Conservation (phyloP, 2,888 invertebrate species). For the Lasius fuliginosus region DNA sequence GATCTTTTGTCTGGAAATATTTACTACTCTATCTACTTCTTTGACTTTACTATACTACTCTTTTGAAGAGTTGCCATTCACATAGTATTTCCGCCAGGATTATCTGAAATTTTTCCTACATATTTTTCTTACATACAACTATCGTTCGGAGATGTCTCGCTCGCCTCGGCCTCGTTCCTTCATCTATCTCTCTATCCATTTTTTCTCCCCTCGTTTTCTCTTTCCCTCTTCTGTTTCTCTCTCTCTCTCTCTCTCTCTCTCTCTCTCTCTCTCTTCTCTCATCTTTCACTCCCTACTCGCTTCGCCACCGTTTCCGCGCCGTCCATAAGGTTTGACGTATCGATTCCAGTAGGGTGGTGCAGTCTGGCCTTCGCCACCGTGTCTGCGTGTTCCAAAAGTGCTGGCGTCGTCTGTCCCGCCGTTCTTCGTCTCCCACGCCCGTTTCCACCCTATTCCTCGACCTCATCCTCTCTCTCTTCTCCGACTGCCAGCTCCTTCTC, state of each 20-base stretch:
- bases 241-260: slow-evolving; percentile 4
- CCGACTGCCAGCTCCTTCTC: background rate
- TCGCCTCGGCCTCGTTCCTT: background rate
- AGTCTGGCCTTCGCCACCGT: slow-evolving; percentile 78
- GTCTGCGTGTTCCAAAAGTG: slow-evolving; percentile 78
- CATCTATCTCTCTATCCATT: background rate
- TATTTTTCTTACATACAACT: slow-evolving; percentile 11
- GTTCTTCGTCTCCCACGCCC: slow-evolving; percentile 42
- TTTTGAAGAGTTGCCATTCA: background rate
- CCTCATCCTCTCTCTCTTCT: slow-evolving; percentile 26
- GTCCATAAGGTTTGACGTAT: slow-evolving; percentile 81
- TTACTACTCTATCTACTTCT: background rate
- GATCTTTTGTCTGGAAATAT: slow-evolving; percentile 8
- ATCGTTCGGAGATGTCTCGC: background rate
- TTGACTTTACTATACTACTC: background rate
- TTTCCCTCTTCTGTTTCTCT: background rate
- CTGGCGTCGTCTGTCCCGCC: slow-evolving; percentile 71
- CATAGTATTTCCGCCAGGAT: background rate
- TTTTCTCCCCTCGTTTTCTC: background rate
- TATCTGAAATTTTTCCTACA: slow-evolving; percentile 28
- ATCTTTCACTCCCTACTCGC: slow-evolving; percentile 50
- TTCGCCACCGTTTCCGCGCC: slow-evolving; percentile 59
- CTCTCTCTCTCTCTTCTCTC: slow-evolving; percentile 5
- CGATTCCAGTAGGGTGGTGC: slow-evolving; percentile 81
- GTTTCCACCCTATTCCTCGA: slow-evolving; percentile 29